Conservation (phyloP, 30 jellyfish, hydroid and myxozoan genomes). For the Hydractinia echinata region DNA sequence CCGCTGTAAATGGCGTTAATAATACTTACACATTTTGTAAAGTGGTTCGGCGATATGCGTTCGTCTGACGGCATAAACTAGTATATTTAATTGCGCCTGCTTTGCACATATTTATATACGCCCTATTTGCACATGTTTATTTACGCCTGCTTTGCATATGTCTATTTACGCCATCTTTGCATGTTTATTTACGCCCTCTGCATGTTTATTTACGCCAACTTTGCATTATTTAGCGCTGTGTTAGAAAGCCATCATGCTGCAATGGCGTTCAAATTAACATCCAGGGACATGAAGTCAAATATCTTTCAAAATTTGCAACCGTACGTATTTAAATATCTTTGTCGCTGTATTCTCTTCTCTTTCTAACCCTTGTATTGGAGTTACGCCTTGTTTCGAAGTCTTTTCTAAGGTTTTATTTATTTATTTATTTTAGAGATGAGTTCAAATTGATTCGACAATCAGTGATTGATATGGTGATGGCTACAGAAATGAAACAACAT, state of each 20-base stretch:
- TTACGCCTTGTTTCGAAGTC: too few species aligned
- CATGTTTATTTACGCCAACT: not conserved
- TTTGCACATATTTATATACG: too few species aligned
- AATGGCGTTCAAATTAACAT: constrained; percentile 83
- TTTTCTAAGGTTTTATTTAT: not conserved
- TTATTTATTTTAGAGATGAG: constrained; percentile 58
- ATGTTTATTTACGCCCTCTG: not conserved
- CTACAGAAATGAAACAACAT: constrained; percentile 96
- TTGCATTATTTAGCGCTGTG: constrained; percentile 69
- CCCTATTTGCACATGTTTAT: too few species aligned
- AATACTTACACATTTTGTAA: too few species aligned
- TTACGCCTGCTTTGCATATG: too few species aligned
- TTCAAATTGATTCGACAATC: constrained; percentile 77
- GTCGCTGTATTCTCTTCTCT: not conserved
- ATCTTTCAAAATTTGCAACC: constrained; percentile 66
- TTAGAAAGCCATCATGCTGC: constrained; percentile 97
- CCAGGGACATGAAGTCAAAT: constrained; percentile 80
- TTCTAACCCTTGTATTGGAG: not conserved
- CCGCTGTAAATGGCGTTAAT: too few species aligned
- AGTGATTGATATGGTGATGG: constrained; percentile 94
- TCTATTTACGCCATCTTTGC: too few species aligned
- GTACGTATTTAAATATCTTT: constrained; percentile 29
- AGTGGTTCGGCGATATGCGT: too few species aligned
- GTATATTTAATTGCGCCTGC: too few species aligned
- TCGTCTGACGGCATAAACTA: too few species aligned